Base-by-base conservation (phyloP, 2,888 invertebrate species). In the Pinctada fucata region DNA sequence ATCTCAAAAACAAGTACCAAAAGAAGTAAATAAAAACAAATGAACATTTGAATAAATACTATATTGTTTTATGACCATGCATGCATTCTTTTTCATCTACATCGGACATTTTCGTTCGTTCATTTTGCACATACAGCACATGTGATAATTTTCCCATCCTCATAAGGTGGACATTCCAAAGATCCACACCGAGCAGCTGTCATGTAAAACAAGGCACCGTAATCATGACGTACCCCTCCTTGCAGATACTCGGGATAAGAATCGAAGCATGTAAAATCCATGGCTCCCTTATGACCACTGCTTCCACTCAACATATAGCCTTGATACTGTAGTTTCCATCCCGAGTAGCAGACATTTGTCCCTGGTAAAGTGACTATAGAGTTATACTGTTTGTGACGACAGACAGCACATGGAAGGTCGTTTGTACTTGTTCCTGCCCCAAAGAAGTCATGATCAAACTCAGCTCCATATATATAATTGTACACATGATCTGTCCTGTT, bases 71-170 rank as follows among this genome's bases (percentile, higher is more conserved):
- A n/a, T n/a, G n/a, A n/a, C n/a, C n/a, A n/a, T n/a, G n/a, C n/a
- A n/a, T n/a, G n/a, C n/a, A n/a, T n/a, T n/a, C n/a, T n/a, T n/a
- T n/a, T n/a, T n/a, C n/a, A n/a, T n/a, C n/a, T n/a, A n/a, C n/a
- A n/a, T n/a, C n/a, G n/a, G n/a, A n/a, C n/a, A n/a, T n/a, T n/a
- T n/a, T n/a, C n/a, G n/a, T n/a, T n/a, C n/a, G n/a, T 6, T 73
- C 65, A 73, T 64, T 73, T 73, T 13, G 73, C 49, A 48, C 73
- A 73, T 13, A 73, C 73, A 48, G 65, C 73, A 65, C 73, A 73
- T 2, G 73, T 47, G n/a, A 73, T 49, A n/a, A 49, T n/a, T 10
- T 73, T 45, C 8, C 49, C 64, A 49, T 73, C 31, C n/a, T 45
- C n/a, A 3, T 73, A 73, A 3, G 73, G 73, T n/a, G n/a, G n/a